Evolutionary conservation across 2,888 invertebrate genomes (phyloP), one percentile per base, ranked within the genome.

Genomic region (Eutolmus rufibarbis): DNA sequence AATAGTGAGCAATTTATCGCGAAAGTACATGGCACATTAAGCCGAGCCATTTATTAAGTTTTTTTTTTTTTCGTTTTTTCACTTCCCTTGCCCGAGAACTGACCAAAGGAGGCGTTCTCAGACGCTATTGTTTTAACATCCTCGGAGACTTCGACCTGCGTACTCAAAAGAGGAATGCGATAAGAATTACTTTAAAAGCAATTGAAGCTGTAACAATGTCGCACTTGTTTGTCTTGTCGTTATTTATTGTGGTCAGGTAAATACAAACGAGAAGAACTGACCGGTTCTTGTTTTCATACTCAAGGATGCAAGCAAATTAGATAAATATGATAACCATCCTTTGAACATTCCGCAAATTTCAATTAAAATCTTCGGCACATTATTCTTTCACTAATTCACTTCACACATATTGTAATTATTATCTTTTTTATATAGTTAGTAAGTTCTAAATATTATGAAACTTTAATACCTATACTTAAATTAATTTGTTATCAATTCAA

Each of bases 1-100:
- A 78, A 78, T 78, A 78, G 78, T 40, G 23, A 40, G 40, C 78
- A 34, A 78, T 78, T 78, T 78, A 78, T 78, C 78, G 78, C 37
- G 78, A 78, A 78, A 78, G 78, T 43, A 78, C 78, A 43, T 78
- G 43, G 78, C 78, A 78, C 43, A 78, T 78, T 34, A 23, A 40
- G 19, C 78, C 19, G 37, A 78, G 78, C 78, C 14, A 78, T 34
- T 40, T 43, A 43, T 40, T 78, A 43, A 78, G 40, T 76, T 76
- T n/a, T n/a, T 77, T 43, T 77, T 7, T 23, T 1, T 19, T 43
- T 7, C 9, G 23, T 12, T 19, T n/a, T 78, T 78, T 43, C 19
- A 66, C 23, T 19, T 9, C 23, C 19, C 40, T 14, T 19, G 8
- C 12, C 23, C 19, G 23, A 43, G 19, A 43, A 40, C 9, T 19